Evolutionary conservation across 1,140 invertebrate species (phyloP), one percentile per base, ranked within the genome.

Genomic region (Melipona quadrifasciata): DNA sequence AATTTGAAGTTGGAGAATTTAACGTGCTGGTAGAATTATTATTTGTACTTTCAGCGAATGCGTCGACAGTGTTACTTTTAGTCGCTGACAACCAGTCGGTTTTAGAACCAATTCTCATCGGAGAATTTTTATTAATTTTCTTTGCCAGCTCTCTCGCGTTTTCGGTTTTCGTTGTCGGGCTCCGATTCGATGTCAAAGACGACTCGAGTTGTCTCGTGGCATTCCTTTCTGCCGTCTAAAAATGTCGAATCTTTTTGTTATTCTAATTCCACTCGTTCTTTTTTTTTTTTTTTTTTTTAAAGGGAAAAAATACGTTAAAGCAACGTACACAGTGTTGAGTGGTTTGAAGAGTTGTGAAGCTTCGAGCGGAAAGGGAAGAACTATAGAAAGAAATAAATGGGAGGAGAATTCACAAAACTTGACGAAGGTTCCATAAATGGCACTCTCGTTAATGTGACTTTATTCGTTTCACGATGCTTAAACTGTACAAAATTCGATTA

Each of bases 391-490:
- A 6, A 6, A 57, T 21, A 8, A 21, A 6, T 27, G 61, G 27
- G 11, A 72, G 58, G 74, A 57, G 31, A 76, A 83, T 82, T 78
- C 21, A 70, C 2, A 82, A 85, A 68, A 86, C 39, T 47, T 71
- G 47, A 70, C 72, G 55, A 34, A 80, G 39, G 17, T 86, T 84
- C 75, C 71, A 88, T 87, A 85, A 89, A 91, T 89, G 86, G 83
- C 89, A 87, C 88, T 91, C 75, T 85, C 86, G 85, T 86, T 72
- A 90, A 87, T 86, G 84, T 87, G 89, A 88, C 85, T 91, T 91
- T 91, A 91, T 91, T 91, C 76, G 58, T 86, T 47, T 82, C 51
- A 84, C 70, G 65, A 31, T 87, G 75, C 81, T 87, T 89, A 89
- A 61, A 61, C 58, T 89, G 65, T 89, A 89, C 80, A 89, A 75